phyloP scores from a whole-genome alignment of 2,888 invertebrate genomes.

The Sialis lutaria region DNA sequence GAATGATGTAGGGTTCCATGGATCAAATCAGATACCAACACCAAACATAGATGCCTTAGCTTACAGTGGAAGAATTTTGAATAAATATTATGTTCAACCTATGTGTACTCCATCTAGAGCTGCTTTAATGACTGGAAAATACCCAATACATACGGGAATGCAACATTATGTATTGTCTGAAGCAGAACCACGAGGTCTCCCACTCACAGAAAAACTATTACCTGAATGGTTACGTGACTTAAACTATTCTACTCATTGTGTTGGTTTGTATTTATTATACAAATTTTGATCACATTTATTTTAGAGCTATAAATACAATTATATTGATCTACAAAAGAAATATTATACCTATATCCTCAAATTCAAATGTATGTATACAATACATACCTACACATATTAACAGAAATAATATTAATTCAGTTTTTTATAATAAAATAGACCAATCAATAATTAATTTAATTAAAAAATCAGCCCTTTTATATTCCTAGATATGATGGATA shows the following conservation, averaged over 20 bases:
- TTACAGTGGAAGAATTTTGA: constrained; percentile 54
- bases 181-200: constrained; percentile 61
- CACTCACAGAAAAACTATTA: constrained; percentile 52
- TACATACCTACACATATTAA: too few species aligned
- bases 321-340: too few species aligned
- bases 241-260: constrained; percentile 63
- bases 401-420: too few species aligned
- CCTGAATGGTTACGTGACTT: constrained; percentile 59
- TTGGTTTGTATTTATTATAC: constrained; percentile 18
- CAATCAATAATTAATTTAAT: too few species aligned
- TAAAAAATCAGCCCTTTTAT: too few species aligned
- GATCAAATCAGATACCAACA: constrained; percentile 64
- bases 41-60: constrained; percentile 75
- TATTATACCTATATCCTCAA: too few species aligned
- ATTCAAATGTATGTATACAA: too few species aligned
- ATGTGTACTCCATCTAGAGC: constrained; percentile 72
- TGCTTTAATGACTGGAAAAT: constrained; percentile 70
- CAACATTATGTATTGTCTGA: constrained; percentile 53
- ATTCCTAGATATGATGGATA: too few species aligned
- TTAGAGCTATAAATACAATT: too few species aligned
- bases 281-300: too few species aligned
- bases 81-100: constrained; percentile 67
- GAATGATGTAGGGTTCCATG: constrained; percentile 76
- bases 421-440: too few species aligned
- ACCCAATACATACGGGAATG: constrained; percentile 70